Evolutionary conservation across 1,140 invertebrate genomes (phyloP).

Genomic region (Drosophila ambigua): DNA sequence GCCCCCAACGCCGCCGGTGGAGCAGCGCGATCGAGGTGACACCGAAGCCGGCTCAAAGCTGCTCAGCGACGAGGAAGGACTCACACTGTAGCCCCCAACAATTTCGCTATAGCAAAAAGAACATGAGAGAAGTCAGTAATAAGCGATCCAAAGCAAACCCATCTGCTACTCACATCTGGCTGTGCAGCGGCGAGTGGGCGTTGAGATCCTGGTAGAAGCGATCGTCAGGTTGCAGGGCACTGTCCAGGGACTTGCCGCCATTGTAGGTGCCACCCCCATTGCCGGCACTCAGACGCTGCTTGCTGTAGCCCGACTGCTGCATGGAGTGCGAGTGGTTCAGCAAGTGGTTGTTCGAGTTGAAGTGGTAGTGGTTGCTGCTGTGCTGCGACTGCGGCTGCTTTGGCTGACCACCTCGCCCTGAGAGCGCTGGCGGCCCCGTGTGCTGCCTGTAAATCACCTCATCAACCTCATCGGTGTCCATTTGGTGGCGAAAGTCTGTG

Average conservation of each 20-base stretch:
- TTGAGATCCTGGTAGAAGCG: slow-evolving; percentile 75
- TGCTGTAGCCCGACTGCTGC: slow-evolving; percentile 76
- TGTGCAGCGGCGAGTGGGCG: slow-evolving; percentile 70
- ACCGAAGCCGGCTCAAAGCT: slow-evolving; percentile 84
- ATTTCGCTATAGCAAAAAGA: slow-evolving; percentile 53
- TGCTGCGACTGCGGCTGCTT: slow-evolving; percentile 50
- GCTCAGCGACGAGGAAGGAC: slow-evolving; percentile 81
- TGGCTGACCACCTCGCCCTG: slow-evolving; percentile 40
- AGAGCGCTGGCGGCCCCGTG: slow-evolving; percentile 8
- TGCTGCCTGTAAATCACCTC: slow-evolving; percentile 76
- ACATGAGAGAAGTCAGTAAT: not conserved
- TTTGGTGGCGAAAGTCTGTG: slow-evolving; percentile 76
- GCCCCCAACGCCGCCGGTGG: slow-evolving; percentile 62
- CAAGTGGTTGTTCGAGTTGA: slow-evolving; percentile 79
- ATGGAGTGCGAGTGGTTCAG: slow-evolving; percentile 79
- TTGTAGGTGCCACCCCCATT: slow-evolving; percentile 60
- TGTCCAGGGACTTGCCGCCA: slow-evolving; percentile 77
- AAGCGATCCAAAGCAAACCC: not conserved
- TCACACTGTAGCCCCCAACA: slow-evolving; percentile 66
- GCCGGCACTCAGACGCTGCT: slow-evolving; percentile 70
- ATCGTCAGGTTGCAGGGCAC: slow-evolving; percentile 73
- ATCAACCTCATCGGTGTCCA: slow-evolving; percentile 76
- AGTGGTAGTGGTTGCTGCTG: slow-evolving; percentile 77
- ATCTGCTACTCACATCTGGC: slow-evolving; percentile 58
- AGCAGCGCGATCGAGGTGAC: slow-evolving; percentile 75